A percentile compares a stretch with the other conserved stretches of the same genome.
Evolutionary conservation across 2,797 vertebrate species (phyloP).

Genomic region (Luscinia luscinia): DNA sequence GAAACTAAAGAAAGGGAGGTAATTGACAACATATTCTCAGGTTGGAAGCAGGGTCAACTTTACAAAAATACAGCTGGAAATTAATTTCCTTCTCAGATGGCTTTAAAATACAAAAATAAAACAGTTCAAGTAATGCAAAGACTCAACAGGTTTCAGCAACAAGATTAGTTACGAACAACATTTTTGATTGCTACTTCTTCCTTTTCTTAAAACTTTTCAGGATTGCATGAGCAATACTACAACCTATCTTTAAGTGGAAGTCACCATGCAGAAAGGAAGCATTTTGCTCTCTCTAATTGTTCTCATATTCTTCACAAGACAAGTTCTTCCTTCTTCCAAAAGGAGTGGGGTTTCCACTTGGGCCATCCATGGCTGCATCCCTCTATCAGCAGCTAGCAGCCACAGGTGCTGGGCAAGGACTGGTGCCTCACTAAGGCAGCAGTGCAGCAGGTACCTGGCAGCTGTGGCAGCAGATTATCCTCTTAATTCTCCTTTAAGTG

Average conservation of each 20-base stretch:
- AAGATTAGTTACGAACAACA: not conserved
- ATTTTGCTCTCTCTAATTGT: not conserved
- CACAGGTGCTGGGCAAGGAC: not conserved
- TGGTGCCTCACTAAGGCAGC: not conserved
- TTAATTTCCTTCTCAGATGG: not conserved
- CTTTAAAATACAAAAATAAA: not conserved
- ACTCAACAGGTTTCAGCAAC: not conserved
- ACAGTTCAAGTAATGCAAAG: not conserved
- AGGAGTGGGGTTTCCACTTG: not conserved
- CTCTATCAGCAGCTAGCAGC: constrained; percentile 8
- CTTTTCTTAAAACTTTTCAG: not conserved
- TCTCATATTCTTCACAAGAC: not conserved
- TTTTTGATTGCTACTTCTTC: not conserved
- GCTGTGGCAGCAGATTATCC: constrained; percentile 47
- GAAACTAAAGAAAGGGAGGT: not conserved
- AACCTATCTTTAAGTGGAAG: not conserved
- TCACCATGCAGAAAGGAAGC: not conserved
- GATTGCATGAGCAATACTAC: not conserved
- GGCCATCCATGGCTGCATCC: not conserved
- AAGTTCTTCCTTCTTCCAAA: not conserved
- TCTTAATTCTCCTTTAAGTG: constrained; percentile 42
- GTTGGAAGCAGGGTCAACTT: not conserved
- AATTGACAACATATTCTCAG: not conserved
- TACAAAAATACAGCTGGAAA: not conserved
- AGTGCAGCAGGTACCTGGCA: constrained; percentile 12